phyloP scores from a whole-genome alignment of 2,888 invertebrate species.

The Sussaba pulchella region DNA sequence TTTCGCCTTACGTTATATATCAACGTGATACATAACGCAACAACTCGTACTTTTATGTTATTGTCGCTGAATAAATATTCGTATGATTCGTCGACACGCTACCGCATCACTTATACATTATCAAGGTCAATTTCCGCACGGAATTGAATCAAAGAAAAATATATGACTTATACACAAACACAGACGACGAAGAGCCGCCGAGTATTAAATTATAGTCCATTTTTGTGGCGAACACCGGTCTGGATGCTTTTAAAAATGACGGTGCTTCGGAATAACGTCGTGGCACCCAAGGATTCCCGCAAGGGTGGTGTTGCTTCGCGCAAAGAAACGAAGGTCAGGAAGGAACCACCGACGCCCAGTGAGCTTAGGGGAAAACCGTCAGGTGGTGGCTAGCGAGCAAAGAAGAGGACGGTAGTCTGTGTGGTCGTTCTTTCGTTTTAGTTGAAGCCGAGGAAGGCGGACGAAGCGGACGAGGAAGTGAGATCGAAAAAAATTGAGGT shows the following conservation, averaged over 20 bases:
- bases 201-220: constrained; percentile 68
- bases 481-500: constrained; percentile 54
- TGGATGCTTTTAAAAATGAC: constrained; percentile 76
- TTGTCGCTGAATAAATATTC: constrained; percentile 49
- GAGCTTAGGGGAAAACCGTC: constrained; percentile 66
- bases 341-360: constrained; percentile 59
- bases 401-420: constrained; percentile 16
- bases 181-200: constrained; percentile 44
- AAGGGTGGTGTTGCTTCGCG: constrained; percentile 65
- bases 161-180: no score
- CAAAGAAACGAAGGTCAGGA: constrained; percentile 53
- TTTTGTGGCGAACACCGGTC: constrained; percentile 74
- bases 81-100: constrained; percentile 45
- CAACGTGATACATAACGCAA: constrained; percentile 36
- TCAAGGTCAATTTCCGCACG: constrained; percentile 24
- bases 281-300: constrained; percentile 71
- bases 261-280: constrained; percentile 71
- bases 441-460: constrained; percentile 18
- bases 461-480: constrained; percentile 54
- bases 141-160: no score
- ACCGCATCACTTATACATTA: constrained; percentile 37
- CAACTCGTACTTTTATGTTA: constrained; percentile 27
- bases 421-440: not conserved
- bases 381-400: constrained; percentile 64
- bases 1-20: constrained; percentile 37